A percentile compares a stretch with the other conserved stretches of the same genome.
Conservation (phyloP, 2,113 vertebrate genomes). For the Sinosuthora webbiana region DNA sequence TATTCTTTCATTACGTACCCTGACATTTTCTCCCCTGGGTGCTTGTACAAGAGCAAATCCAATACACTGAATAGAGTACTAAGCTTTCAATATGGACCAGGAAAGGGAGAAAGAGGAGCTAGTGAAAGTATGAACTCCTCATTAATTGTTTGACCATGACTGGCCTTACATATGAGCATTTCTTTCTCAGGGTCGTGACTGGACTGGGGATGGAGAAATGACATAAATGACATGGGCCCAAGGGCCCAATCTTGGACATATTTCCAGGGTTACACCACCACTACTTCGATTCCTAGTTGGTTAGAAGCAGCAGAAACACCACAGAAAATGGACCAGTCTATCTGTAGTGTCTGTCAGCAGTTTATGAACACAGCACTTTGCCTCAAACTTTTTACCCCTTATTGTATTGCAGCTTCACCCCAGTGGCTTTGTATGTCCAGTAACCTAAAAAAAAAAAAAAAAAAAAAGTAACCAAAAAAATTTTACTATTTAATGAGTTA, state of each 20-base stretch:
- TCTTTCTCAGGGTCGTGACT: background rate
- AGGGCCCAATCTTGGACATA: background rate
- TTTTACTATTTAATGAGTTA: slow-evolving; percentile 11
- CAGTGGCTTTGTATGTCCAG: slow-evolving; percentile 19
- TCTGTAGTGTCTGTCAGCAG: slow-evolving; percentile 33
- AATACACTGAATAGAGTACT: background rate
- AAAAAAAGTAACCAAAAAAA: background rate
- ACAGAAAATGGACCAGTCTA: background rate
- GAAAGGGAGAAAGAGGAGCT: background rate
- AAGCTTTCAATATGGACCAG: background rate
- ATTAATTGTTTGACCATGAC: background rate
- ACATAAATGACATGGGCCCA: background rate
- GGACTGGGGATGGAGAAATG: background rate
- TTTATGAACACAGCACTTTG: slow-evolving; percentile 22
- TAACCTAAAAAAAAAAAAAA: background rate
- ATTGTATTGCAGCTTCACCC: slow-evolving; percentile 12
- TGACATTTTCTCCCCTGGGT: background rate
- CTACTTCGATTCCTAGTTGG: background rate
- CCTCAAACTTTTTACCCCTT: background rate
- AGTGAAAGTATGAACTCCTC: background rate
- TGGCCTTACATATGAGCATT: background rate
- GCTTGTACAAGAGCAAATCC: background rate
- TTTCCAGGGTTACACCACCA: background rate
- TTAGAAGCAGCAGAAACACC: background rate
- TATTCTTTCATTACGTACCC: background rate